Evolutionary conservation across 2,113 vertebrate species (phyloP), one percentile per base, ranked within the genome.

Genomic region (Porphyrio hochstetteri): DNA sequence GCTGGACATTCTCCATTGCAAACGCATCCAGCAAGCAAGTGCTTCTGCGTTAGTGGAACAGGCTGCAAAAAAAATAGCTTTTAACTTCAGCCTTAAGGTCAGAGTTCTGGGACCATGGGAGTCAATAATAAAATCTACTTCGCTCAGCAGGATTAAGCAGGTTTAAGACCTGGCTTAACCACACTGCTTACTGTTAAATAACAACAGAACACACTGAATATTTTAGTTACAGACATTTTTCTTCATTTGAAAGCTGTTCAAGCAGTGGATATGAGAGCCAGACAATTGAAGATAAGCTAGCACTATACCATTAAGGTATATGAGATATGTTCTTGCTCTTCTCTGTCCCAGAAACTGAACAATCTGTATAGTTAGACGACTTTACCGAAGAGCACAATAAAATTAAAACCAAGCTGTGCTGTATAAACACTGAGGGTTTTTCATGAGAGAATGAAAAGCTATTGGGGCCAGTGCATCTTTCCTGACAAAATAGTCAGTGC

Each of bases 51-150:
- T 94, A 90, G 87, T 55, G 78, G 67, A 95, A 93, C 53, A 90
- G 70, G 50, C 84, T 85, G 86, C 48, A 95, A 94, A 94, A 93
- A 46, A 95, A 85, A 65, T 80, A 92, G 75, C 85, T 95, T 93
- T 96, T 91, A 95, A 96, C 80, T 93, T 91, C 82, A 95, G 82
- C 85, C 85, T 90, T 86, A 72, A 95, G 92, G 94, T 96, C 95
- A 95, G 78, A 96, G 87, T 93, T 93, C 87, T 76, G 78, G 87
- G 86, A 91, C 90, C 91, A 94, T 52, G 70, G 87, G 91, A 96
- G 71, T 82, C 91, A 90, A 91, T 90, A 96, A 94, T 91, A 94
- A 95, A 96, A 96, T 94, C 96, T 94, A 86, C 87, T 96, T 94
- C 95, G 63, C 89, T 97, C 92, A 90, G 84, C 5, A 9, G 93